These are phyloP conservation scores for Apamea crenata DNA, from an alignment of 2,888 invertebrate species.

Conservation along the genomic window DNA sequence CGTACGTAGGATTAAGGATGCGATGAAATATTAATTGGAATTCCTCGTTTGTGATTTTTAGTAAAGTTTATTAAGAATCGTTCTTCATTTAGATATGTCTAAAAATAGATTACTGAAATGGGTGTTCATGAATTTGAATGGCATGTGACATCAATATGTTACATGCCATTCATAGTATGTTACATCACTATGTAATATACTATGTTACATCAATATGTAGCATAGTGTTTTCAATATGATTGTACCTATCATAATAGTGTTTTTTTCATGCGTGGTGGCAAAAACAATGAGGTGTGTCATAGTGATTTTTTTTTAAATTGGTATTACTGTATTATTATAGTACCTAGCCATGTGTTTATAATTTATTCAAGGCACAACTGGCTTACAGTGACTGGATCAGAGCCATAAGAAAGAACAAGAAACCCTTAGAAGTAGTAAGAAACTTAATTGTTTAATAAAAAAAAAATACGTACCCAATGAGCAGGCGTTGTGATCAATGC, in stretches of 20 bases:
- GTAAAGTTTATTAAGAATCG: not conserved
- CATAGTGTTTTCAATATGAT: no score
- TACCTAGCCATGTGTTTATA: not conserved
- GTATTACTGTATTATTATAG: no score
- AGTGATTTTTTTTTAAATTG: no score
- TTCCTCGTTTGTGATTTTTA: constrained; percentile 21
- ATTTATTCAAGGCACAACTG: not conserved
- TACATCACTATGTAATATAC: no score
- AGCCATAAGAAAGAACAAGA: not conserved
- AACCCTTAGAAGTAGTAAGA: not conserved
- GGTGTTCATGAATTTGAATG: not conserved
- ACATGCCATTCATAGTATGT: no score
- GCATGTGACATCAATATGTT: not conserved
- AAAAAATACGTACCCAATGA: not conserved
- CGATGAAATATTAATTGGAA: constrained; percentile 38
- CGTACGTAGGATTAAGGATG: constrained; percentile 41
- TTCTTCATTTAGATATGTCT: not conserved
- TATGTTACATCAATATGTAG: no score
- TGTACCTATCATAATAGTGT: no score
- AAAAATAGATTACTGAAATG: not conserved
- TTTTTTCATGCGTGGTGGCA: no score
- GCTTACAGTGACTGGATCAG: no score
- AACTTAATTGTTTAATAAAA: not conserved
- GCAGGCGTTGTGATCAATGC: not conserved
- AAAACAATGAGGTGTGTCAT: no score